Evolutionary conservation across 2,888 invertebrate species (phyloP).

Genomic region (Coronaproctus castanopsis): DNA sequence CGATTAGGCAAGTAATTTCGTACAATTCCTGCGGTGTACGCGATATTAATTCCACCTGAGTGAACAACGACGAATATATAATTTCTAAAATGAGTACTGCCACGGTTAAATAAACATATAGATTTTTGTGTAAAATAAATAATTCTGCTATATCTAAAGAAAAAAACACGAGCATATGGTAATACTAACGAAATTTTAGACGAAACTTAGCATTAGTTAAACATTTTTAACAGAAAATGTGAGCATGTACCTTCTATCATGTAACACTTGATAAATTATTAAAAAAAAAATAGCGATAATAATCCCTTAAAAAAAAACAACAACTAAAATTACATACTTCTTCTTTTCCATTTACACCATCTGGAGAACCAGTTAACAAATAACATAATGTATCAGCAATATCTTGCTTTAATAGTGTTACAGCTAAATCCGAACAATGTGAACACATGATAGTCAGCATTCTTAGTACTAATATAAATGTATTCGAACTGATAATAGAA

Average conservation of each 20-base stretch:
- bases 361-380: slow-evolving; percentile 58
- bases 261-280: too few relatives aligned
- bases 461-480: slow-evolving; percentile 87
- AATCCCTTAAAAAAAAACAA: neutral
- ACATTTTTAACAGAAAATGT: neutral
- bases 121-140: neutral
- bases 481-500: slow-evolving; percentile 80
- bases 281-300: neutral
- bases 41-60: slow-evolving; percentile 57
- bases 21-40: slow-evolving; percentile 89
- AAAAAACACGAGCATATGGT: too few relatives aligned
- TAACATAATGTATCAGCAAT: slow-evolving; percentile 89
- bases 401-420: slow-evolving; percentile 76
- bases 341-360: slow-evolving; percentile 7
- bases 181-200: too few relatives aligned
- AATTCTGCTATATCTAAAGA: too few relatives aligned
- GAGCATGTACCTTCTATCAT: too few relatives aligned
- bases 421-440: slow-evolving; percentile 82
- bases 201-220: too few relatives aligned
- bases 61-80: slow-evolving; percentile 9
- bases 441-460: slow-evolving; percentile 93
- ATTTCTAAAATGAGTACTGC: neutral
- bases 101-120: neutral
- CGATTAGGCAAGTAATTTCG: slow-evolving; percentile 91
- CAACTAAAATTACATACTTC: neutral